Evolutionary conservation across 2,888 invertebrate species (phyloP).

Genomic region (Gymnosoma rotundatum): DNA sequence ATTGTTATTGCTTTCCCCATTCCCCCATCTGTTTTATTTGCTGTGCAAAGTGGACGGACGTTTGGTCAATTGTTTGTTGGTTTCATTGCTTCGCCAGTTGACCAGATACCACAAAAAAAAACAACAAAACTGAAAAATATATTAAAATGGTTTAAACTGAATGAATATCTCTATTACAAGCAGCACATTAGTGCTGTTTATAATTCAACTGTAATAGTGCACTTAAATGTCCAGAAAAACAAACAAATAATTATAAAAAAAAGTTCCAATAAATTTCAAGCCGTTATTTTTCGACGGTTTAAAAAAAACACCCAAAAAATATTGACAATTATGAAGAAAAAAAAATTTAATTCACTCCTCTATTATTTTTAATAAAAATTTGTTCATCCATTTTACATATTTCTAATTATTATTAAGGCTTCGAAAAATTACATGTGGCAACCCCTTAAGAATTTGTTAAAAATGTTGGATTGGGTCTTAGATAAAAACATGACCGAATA

Average conservation of each 20-base stretch:
- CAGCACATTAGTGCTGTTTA: constrained; percentile 5
- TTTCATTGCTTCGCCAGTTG: constrained; percentile 1
- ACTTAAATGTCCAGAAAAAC: constrained; percentile 9
- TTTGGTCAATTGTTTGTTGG: too few species aligned
- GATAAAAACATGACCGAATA: too few species aligned
- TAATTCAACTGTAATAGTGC: constrained; percentile 20
- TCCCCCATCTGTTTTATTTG: neutral
- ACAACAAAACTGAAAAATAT: constrained; percentile 19
- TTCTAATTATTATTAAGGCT: too few species aligned
- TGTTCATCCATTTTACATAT: too few species aligned
- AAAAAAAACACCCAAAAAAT: neutral
- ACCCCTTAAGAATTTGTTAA: too few species aligned
- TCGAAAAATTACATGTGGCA: too few species aligned
- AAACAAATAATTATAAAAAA: neutral
- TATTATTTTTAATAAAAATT: too few species aligned
- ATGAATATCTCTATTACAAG: neutral
- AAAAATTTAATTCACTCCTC: too few species aligned
- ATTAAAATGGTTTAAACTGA: constrained; percentile 24
- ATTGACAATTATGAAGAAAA: too few species aligned
- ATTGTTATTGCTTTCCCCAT: constrained; percentile 6
- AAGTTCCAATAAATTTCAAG: neutral
- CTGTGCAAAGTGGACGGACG: neutral
- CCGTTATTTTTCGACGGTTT: neutral
- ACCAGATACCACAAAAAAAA: constrained; percentile 8
- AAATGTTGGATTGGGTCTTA: too few species aligned